phyloP scores from a whole-genome alignment of 2,797 vertebrate species.

The Fundulus diaphanus region DNA sequence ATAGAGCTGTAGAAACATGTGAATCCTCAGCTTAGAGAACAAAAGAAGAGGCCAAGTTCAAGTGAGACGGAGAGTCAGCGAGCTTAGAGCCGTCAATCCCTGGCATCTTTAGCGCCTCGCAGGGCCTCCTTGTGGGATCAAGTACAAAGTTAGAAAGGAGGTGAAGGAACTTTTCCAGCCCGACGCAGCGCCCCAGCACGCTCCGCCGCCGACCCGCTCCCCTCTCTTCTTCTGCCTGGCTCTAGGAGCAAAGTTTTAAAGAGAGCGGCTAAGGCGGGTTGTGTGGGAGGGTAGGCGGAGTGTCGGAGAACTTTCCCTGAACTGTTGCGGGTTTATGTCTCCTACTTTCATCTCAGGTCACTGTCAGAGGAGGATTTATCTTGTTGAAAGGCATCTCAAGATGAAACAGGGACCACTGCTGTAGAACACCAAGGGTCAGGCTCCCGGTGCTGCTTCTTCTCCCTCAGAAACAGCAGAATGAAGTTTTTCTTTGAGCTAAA shows the following conservation, averaged over 20 bases:
- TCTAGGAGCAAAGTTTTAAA: conserved; percentile 32
- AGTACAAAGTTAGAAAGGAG: conserved; percentile 71
- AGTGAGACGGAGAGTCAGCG: conserved; percentile 58
- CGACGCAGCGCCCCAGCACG: conserved; percentile 26
- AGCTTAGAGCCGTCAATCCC: conserved; percentile 81
- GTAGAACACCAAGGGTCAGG: conserved; percentile 41
- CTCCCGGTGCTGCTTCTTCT: conserved; percentile 25
- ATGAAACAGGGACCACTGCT: conserved; percentile 62
- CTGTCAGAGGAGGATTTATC: conserved; percentile 78
- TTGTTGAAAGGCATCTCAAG: conserved; percentile 65
- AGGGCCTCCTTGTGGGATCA: conserved; percentile 71
- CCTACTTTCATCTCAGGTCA: conserved; percentile 81
- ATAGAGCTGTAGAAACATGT: conserved; percentile 77
- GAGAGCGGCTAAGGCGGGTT: conserved; percentile 52
- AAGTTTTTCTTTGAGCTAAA: conserved; percentile 55
- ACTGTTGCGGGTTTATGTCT: conserved; percentile 72
- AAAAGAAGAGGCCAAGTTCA: conserved; percentile 74
- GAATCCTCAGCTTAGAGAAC: conserved; percentile 78
- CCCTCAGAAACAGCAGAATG: conserved; percentile 26
- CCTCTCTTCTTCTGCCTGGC: conserved; percentile 38
- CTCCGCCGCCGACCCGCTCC: conserved; percentile 22
- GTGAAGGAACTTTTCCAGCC: conserved; percentile 70
- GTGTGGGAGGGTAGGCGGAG: conserved; percentile 60
- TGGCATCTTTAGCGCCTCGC: conserved; percentile 55
- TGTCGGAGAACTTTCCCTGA: conserved; percentile 79